phyloP scores from a whole-genome alignment of 1,140 invertebrate species.

The Metopolophium dirhodum region DNA sequence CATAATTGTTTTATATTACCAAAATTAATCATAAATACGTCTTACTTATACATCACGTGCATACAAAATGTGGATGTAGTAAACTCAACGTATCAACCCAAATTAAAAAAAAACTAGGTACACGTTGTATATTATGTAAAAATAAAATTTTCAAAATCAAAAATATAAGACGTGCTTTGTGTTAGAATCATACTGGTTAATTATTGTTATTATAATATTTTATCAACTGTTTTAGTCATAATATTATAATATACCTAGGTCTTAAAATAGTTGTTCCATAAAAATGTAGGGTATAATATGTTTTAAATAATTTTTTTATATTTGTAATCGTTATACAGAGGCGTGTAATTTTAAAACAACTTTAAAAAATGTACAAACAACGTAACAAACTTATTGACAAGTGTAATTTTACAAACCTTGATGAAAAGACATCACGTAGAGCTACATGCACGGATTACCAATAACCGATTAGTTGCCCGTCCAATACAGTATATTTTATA shows the following conservation, averaged over 20 bases:
- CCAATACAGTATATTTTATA: background rate
- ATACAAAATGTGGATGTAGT: background rate
- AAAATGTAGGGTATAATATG: background rate
- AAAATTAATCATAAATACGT: no score
- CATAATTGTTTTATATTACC: no score
- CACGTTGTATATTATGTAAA: background rate
- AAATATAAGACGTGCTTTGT: background rate
- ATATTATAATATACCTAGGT: background rate
- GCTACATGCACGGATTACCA: background rate
- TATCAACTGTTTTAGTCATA: background rate
- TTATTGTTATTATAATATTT: background rate
- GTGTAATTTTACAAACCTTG: slow-evolving; percentile 15
- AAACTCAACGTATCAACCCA: background rate
- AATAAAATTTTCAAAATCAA: background rate
- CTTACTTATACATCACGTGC: background rate
- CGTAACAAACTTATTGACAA: background rate
- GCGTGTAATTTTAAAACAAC: background rate
- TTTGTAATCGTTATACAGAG: background rate
- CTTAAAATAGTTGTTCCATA: background rate
- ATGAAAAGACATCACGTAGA: slow-evolving; percentile 40
- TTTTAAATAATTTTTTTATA: background rate
- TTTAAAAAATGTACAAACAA: background rate
- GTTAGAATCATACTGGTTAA: background rate
- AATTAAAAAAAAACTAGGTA: background rate
- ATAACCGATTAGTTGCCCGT: background rate